These are phyloP conservation scores for Dicerorhinus sumatrensis DNA, from an alignment of 2,113 vertebrate species.

Conservation along the genomic window DNA sequence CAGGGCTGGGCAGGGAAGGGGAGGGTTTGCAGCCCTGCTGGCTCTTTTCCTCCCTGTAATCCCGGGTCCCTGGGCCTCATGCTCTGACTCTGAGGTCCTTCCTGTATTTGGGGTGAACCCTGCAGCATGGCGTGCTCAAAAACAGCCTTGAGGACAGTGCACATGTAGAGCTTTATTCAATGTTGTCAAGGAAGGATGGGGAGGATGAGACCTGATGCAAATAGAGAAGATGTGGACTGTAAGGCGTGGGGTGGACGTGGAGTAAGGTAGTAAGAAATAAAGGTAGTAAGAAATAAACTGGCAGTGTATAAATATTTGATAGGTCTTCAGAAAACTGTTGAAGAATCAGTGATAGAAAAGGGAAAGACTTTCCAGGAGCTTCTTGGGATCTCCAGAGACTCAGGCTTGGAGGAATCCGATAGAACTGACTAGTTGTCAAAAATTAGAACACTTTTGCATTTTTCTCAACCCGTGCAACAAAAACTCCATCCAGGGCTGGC, in stretches of 20 bases:
- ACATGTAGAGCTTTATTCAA: too few relatives aligned
- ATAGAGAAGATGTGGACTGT: background rate
- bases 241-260: background rate
- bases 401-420: background rate
- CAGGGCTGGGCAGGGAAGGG: too few relatives aligned
- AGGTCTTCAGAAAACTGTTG: background rate
- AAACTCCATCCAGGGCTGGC: background rate
- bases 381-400: background rate
- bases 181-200: background rate
- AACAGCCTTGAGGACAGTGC: too few relatives aligned
- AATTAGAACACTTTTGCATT: background rate
- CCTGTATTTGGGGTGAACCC: too few relatives aligned
- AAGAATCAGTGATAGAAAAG: background rate
- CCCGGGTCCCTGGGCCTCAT: too few relatives aligned
- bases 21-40: too few relatives aligned
- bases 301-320: background rate
- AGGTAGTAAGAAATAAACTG: background rate
- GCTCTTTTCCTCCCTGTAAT: too few relatives aligned
- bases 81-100: too few relatives aligned
- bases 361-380: background rate
- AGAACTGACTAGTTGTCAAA: background rate
- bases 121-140: too few relatives aligned
- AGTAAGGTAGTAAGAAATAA: background rate
- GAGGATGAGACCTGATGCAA: background rate
- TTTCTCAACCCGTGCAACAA: background rate